Conservation (phyloP, 2,797 vertebrate genomes). For the Rhinogobio ventralis region DNA sequence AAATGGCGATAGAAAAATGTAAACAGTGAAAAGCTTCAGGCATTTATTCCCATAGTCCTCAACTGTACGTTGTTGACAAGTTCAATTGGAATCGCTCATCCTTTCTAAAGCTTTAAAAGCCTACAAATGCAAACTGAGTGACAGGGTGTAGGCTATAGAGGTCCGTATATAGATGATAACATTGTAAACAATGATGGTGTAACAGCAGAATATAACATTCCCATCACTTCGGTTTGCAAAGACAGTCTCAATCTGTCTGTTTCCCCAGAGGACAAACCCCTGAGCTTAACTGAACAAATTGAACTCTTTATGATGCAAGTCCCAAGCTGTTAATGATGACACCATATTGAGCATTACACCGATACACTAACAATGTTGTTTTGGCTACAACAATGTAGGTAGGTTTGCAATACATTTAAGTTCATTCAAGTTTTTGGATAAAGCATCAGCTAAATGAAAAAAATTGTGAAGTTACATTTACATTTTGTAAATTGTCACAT, state of each 20-base stretch:
- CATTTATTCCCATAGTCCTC: not conserved
- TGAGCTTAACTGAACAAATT: conserved; percentile 15
- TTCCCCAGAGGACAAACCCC: conserved; percentile 37
- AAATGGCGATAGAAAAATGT: not conserved
- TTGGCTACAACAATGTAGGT: not conserved
- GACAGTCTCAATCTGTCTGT: conserved; percentile 38
- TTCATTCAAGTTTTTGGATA: not conserved
- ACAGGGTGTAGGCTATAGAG: conserved; percentile 2
- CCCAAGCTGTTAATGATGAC: conserved; percentile 54
- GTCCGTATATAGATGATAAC: conserved; percentile 17
- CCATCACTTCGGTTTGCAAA: conserved; percentile 42
- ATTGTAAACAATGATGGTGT: not conserved
- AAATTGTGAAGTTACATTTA: not conserved
- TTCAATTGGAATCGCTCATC: conserved; percentile 21
- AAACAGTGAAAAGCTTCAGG: conserved; percentile 4
- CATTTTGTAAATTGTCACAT: not conserved
- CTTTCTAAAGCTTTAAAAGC: conserved; percentile 41
- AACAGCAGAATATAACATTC: not conserved
- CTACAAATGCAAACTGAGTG: conserved; percentile 29
- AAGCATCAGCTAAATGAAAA: not conserved
- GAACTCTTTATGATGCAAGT: conserved; percentile 50
- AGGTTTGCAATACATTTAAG: not conserved
- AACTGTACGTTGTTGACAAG: not conserved
- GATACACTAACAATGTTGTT: not conserved
- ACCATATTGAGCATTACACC: conserved; percentile 28